Evolutionary conservation across 2,113 vertebrate species (phyloP), one percentile per base, ranked within the genome.

Genomic region (Odocoileus hemionus): DNA sequence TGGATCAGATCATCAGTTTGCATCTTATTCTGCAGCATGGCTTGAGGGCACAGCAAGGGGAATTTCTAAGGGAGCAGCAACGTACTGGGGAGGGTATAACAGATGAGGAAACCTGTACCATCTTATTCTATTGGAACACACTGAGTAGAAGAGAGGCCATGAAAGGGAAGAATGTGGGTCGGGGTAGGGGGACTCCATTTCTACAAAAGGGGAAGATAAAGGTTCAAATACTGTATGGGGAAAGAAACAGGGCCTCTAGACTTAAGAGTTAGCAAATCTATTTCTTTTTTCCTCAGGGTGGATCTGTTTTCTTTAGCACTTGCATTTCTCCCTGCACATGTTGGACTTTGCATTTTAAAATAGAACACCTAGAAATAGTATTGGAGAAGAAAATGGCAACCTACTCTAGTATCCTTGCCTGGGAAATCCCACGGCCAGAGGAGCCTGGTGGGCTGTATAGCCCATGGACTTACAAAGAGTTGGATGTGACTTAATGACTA

Each of bases 311-410:
- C 26, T 74, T 33, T 67, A 39, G 5, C 11, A 3, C 25, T 94
- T 90, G 7, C 28, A n/a, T 79, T 96, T 89, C 47, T 86, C 43
- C 21, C 84, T 16, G 25, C 36, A 96, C 95, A 97, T 93, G 70
- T 14, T 95, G 25, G 6, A 43, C 45, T 95, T 82, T 84, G 78
- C 60, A 85, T 93, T 97, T 91, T 36, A 84, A 97, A 87, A 85
- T 80, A 79, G 26, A 70, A 86, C 55, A 64, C 2, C 7, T 91
- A 57, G 79, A 70, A 92, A 74, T 79, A 90, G 89, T 76, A 76
- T 76, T 6, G 0, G 39, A 76, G 70, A 76, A 76, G 70, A 43
- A 76, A 76, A 76, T 43, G 70, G 70, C 70, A 43, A 76, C 70
- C 39, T 43, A 43, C 23, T 43, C 23, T 26, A 76, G 70, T 76